A percentile compares a stretch with the other conserved stretches of the same genome.
These are phyloP conservation scores for Cheilosia scutellata DNA, from an alignment of 2,888 invertebrate species.

Conservation along the genomic window DNA sequence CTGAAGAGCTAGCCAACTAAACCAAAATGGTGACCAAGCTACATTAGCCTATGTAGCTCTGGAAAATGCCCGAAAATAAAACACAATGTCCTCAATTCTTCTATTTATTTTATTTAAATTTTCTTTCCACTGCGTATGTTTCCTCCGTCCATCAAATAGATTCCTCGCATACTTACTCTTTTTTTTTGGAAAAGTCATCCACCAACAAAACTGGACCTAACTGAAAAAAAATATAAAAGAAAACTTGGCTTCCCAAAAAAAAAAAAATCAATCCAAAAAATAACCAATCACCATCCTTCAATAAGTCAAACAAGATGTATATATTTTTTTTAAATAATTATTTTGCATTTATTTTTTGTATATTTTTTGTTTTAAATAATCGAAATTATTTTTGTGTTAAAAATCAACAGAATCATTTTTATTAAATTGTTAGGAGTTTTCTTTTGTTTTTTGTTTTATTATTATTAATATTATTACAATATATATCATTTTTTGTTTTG, in stretches of 20 bases:
- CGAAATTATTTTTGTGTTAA: constrained; percentile 77
- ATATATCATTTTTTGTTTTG: constrained; percentile 63
- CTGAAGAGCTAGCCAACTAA: too few species aligned
- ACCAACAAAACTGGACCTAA: too few species aligned
- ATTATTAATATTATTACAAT: constrained; percentile 72
- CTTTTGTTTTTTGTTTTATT: constrained; percentile 60
- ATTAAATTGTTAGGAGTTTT: constrained; percentile 77
- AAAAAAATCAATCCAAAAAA: background rate
- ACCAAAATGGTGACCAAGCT: too few species aligned
- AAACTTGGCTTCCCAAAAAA: constrained; percentile 14
- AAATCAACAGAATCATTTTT: constrained; percentile 77
- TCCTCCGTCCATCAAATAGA: too few species aligned
- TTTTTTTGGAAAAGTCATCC: too few species aligned
- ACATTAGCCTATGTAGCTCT: too few species aligned
- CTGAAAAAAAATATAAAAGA: background rate
- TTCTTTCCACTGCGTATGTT: too few species aligned
- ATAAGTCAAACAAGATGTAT: constrained; percentile 28
- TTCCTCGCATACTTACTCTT: too few species aligned
- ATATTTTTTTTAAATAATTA: constrained; percentile 73
- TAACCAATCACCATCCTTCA: background rate
- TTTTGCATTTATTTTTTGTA: constrained; percentile 71
- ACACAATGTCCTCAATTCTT: too few species aligned
- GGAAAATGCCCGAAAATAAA: too few species aligned
- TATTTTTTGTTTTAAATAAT: constrained; percentile 77
- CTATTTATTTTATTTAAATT: too few species aligned